Conservation (phyloP, 1,140 invertebrate species). For the Hyles vespertilio region DNA sequence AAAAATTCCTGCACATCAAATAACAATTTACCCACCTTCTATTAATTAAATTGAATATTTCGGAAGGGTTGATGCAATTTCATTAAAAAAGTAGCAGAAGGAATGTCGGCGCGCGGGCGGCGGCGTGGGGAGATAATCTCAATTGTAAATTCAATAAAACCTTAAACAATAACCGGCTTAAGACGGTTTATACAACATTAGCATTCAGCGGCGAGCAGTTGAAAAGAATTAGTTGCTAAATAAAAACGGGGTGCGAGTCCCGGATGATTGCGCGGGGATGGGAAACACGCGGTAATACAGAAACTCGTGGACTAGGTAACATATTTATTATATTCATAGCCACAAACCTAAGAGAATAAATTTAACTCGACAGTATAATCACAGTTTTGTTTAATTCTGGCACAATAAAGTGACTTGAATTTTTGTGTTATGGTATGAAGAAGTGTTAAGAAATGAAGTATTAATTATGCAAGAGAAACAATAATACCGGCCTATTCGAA, state of each 20-base stretch:
- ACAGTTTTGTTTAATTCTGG: too few species aligned
- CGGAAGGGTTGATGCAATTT: constrained; percentile 20
- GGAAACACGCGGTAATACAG: not conserved
- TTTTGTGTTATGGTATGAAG: too few species aligned
- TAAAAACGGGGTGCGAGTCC: not conserved
- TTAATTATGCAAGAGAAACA: too few species aligned
- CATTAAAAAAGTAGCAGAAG: constrained; percentile 27
- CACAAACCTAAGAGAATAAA: too few species aligned
- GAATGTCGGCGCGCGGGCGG: constrained; percentile 12
- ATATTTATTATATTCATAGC: too few species aligned
- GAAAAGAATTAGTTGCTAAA: constrained; percentile 13
- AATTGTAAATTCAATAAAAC: constrained; percentile 44
- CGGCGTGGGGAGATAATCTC: constrained; percentile 32
- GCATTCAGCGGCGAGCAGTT: constrained; percentile 20
- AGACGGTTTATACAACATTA: constrained; percentile 36
- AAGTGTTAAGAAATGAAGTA: too few species aligned
- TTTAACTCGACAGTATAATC: too few species aligned
- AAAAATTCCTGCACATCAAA: not conserved
- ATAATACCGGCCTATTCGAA: too few species aligned
- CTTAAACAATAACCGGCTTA: constrained; percentile 42
- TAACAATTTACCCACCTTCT: not conserved
- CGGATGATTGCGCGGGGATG: not conserved
- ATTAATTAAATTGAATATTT: constrained; percentile 4
- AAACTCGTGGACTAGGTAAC: too few species aligned
- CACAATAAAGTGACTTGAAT: too few species aligned